Evolutionary conservation across 64 coral and sea anemone species (phyloP).

Genomic region (Pachyseris speciosa): DNA sequence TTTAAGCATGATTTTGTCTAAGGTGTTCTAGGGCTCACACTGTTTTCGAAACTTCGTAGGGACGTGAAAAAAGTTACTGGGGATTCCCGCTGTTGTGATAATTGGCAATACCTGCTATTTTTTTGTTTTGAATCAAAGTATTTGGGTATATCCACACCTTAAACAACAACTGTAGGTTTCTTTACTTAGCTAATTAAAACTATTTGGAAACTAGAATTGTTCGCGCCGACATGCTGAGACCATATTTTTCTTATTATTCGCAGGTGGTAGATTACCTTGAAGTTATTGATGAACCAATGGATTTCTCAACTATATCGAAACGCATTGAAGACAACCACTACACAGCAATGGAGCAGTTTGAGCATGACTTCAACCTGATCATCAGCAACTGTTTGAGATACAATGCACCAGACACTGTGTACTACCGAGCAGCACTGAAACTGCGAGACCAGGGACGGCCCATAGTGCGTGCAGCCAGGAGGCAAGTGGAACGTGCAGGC

Average conservation of each 20-base stretch:
- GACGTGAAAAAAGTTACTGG: no score
- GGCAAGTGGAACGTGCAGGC: constrained; percentile 90
- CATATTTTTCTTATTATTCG: not conserved
- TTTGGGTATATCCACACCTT: no score
- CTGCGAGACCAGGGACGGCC: constrained; percentile 94
- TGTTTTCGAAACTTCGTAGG: no score
- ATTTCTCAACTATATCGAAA: constrained; percentile 90
- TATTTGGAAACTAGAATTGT: no score
- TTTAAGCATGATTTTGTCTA: no score
- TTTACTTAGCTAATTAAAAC: no score
- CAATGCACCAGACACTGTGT: constrained; percentile 97
- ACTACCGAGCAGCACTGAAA: constrained; percentile 91
- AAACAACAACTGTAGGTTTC: no score
- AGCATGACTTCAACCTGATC: constrained; percentile 89
- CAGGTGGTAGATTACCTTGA: constrained; percentile 95
- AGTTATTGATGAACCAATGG: constrained; percentile 92
- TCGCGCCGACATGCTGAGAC: not conserved
- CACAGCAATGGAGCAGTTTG: constrained; percentile 94
- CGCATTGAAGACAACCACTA: constrained; percentile 91
- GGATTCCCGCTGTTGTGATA: no score
- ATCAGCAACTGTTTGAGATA: constrained; percentile 87
- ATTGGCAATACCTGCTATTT: no score
- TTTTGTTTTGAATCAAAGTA: no score
- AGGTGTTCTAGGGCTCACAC: no score
- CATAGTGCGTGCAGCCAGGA: constrained; percentile 86